Evolutionary conservation across 2,797 vertebrate species (phyloP), one percentile per base, ranked within the genome.

Genomic region (Bradypus variegatus): DNA sequence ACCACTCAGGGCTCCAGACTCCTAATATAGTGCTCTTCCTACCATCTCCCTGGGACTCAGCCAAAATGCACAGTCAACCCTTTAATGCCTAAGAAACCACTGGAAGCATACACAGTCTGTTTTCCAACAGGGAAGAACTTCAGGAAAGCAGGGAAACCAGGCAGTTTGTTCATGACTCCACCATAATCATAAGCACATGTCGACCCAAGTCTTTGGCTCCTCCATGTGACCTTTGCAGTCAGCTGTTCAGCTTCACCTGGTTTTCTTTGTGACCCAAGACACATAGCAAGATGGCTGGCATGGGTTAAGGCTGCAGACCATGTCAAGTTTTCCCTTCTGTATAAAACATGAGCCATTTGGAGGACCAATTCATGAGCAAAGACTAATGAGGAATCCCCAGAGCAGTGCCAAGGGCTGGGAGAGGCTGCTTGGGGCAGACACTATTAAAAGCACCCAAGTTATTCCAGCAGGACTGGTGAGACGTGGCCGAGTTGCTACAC

Each of bases 141-240:
- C 0, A 1, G 50, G 67, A 23, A 76, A n/a, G 53, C 29, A 9
- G 23, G 33, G 36, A 72, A 83, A n/a, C 29, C 33, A 11, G 36
- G 25, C 25, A 2, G 23, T 25, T 78, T 53, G 3, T 0, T 0
- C 0, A 25, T 3, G 45, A 3, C 16, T 41, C 64, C 78, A 6
- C 27, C 19, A 19, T 15, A 19, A 33, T 5, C 6, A 0, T 13
- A 8, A 67, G 41, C 29, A 27, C 3, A 0, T 2, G 2, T 1
- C 31, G 41, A 29, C 3, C 75, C 41, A 77, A 19, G 38, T 27
- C 25, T 3, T 7, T 15, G 7, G 8, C 65, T 89, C 13, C 0
- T 5, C 33, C 67, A 5, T 13, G 0, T 1, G 27, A 53, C 38
- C 9, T 27, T 21, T 45, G 33, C 58, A 62, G 29, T 25, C 23